Percentiles rank a stretch among this genome's conserved stretches.
Evolutionary conservation across 2,113 vertebrate genomes (phyloP).

Genomic region (Lophura nycthemera): DNA sequence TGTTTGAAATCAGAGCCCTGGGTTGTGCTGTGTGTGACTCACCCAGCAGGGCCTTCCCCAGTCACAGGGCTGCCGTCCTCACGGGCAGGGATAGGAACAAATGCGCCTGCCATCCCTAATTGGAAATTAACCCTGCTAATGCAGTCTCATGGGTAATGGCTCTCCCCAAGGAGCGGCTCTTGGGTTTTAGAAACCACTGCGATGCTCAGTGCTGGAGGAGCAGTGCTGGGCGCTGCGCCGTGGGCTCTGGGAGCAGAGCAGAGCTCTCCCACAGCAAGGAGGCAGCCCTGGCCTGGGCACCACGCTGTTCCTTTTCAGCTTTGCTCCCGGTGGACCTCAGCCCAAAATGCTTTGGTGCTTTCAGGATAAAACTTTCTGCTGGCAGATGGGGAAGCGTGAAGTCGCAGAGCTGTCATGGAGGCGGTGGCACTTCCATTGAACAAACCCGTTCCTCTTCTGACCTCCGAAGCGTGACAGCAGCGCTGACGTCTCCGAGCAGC

Average conservation of each 20-base stretch:
- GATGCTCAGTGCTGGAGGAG: rapidly evolving
- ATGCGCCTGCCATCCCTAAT: background rate
- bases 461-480: rapidly evolving
- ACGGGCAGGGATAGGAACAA: background rate
- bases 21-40: background rate
- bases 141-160: rapidly evolving
- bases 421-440: background rate
- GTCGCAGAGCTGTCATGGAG: background rate
- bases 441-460: background rate
- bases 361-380: background rate
- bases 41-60: background rate
- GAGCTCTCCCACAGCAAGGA: too few relatives aligned
- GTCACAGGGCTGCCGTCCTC: background rate
- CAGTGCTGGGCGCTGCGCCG: background rate
- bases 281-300: too few relatives aligned
- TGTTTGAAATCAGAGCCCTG: background rate
- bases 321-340: background rate
- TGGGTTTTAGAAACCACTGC: rapidly evolving
- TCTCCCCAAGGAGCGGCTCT: background rate
- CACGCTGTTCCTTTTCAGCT: background rate
- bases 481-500: background rate
- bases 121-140: background rate
- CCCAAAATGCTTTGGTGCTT: background rate
- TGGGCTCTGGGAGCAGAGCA: rapidly evolving
- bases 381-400: rapidly evolving